phyloP scores from a whole-genome alignment of 2,113 vertebrate species.

The Apteryx mantelli region DNA sequence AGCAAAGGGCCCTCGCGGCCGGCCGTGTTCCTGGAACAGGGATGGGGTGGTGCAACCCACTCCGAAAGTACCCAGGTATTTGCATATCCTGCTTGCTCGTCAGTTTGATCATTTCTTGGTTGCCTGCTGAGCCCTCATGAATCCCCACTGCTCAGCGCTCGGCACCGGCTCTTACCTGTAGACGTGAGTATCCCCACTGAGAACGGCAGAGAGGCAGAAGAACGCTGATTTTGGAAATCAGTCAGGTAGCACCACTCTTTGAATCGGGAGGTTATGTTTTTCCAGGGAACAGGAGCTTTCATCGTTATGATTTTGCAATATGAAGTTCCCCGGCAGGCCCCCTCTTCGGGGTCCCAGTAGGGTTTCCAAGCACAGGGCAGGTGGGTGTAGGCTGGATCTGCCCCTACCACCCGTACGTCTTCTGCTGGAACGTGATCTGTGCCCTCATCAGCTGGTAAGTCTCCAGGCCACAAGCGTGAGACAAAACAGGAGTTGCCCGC shows the following conservation, averaged over 20 bases:
- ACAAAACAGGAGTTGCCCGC: neutral
- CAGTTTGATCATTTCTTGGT: neutral
- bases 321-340: neutral
- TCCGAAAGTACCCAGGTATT: neutral
- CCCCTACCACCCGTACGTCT: accelerated
- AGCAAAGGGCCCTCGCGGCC: neutral
- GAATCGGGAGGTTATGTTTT: accelerated
- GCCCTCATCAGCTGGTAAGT: neutral
- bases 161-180: neutral
- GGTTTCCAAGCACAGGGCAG: neutral
- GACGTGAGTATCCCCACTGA: accelerated
- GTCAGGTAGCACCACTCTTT: neutral
- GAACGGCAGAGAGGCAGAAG: neutral
- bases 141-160: neutral
- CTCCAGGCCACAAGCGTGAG: neutral
- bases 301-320: neutral
- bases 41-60: accelerated
- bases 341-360: neutral
- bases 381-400: neutral
- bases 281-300: neutral
- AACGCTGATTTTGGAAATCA: neutral
- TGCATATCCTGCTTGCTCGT: neutral
- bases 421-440: neutral
- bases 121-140: neutral
- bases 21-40: accelerated